These are phyloP conservation scores for Drosophila fulvimacula DNA, from an alignment of 2,888 invertebrate genomes.

Conservation along the genomic window DNA sequence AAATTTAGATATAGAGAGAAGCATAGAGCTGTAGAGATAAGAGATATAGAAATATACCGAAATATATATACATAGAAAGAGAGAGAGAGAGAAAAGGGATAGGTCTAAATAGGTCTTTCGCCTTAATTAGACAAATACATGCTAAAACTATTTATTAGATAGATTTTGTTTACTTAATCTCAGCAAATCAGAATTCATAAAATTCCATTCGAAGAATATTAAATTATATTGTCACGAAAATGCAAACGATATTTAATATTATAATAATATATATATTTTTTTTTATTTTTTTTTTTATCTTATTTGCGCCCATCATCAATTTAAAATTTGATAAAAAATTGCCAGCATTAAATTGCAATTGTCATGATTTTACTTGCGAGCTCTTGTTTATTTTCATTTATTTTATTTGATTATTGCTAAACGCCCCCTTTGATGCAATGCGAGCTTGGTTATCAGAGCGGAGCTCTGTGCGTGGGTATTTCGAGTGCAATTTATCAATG, in stretches of 20 bases:
- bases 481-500: slow-evolving; percentile 44
- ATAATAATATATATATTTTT: too few relatives aligned
- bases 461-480: slow-evolving; percentile 10
- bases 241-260: background rate
- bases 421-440: slow-evolving; percentile 47
- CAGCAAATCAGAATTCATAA: background rate
- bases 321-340: slow-evolving; percentile 23
- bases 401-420: slow-evolving; percentile 1
- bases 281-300: too few relatives aligned
- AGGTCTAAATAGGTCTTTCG: too few relatives aligned
- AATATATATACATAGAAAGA: background rate
- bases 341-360: slow-evolving; percentile 36
- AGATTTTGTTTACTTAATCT: background rate
- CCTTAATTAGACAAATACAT: too few relatives aligned
- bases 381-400: slow-evolving; percentile 1
- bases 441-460: slow-evolving; percentile 18
- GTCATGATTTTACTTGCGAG: slow-evolving; percentile 11
- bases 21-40: too few relatives aligned
- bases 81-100: background rate
- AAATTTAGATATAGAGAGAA: background rate
- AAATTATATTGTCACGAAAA: too few relatives aligned
- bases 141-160: background rate
- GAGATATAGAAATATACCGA: background rate
- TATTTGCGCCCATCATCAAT: slow-evolving; percentile 15
- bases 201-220: background rate